Evolutionary conservation across 2,888 invertebrate species (phyloP).

Genomic region (Timandra comae): DNA sequence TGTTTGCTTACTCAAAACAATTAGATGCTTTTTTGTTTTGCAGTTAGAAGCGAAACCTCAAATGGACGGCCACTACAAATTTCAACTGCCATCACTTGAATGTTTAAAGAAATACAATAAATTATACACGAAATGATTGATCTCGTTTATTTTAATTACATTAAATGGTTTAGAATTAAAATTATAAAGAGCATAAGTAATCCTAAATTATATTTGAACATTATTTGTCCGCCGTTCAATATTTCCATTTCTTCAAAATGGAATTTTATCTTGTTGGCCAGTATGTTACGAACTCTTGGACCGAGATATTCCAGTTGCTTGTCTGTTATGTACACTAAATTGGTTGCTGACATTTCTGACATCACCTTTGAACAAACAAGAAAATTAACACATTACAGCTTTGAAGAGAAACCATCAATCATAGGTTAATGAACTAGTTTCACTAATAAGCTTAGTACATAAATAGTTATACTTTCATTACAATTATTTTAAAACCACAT

Average conservation of each 20-base stretch:
- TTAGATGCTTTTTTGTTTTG: slow-evolving; percentile 22
- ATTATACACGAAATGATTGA: slow-evolving; percentile 8
- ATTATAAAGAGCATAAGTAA: slow-evolving; percentile 1
- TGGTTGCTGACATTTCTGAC: slow-evolving; percentile 43
- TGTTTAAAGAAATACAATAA: slow-evolving; percentile 33
- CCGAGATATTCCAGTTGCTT: slow-evolving; percentile 42
- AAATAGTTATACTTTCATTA: no score
- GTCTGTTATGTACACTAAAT: slow-evolving; percentile 42
- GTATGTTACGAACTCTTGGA: slow-evolving; percentile 46
- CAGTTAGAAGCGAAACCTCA: slow-evolving; percentile 50
- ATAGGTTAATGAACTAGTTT: no score
- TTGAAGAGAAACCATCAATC: no score
- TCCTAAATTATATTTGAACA: slow-evolving; percentile 1
- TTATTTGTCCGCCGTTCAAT: slow-evolving; percentile 6
- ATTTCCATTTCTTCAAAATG: slow-evolving; percentile 27
- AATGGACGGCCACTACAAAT: slow-evolving; percentile 45
- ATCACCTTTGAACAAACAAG: no score
- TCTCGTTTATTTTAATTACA: slow-evolving; percentile 3
- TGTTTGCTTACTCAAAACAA: neutral
- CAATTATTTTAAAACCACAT: no score
- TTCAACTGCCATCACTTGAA: slow-evolving; percentile 50
- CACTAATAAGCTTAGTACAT: no score
- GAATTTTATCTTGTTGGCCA: slow-evolving; percentile 41
- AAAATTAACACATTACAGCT: no score
- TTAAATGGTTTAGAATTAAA: slow-evolving; percentile 1